Percentiles rank a stretch among this genome's conserved stretches.
Evolutionary conservation across 1,140 invertebrate genomes (phyloP).

Genomic region (Oryctes rhinoceros): DNA sequence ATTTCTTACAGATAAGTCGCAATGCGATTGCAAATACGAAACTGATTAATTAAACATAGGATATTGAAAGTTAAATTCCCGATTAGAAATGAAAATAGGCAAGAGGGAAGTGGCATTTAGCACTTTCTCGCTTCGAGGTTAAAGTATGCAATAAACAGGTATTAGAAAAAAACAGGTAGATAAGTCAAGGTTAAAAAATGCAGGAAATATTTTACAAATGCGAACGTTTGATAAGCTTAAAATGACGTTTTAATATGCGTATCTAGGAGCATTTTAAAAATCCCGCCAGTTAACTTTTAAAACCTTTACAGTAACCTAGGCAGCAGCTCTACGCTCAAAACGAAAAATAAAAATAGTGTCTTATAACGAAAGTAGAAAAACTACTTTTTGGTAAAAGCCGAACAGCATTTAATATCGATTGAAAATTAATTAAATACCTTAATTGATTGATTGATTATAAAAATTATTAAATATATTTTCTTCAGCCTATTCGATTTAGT

Average conservation of each 20-base stretch:
- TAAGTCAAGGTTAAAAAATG: background rate
- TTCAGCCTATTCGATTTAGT: no score
- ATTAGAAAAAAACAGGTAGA: slow-evolving; percentile 10
- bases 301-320: no score
- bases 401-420: no score
- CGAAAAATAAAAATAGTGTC: no score
- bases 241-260: background rate
- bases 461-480: no score
- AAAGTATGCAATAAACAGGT: slow-evolving; percentile 10
- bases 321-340: no score
- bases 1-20: background rate
- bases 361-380: no score
- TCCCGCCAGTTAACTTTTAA: background rate
- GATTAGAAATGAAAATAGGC: slow-evolving; percentile 8
- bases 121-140: slow-evolving; percentile 39
- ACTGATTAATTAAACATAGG: background rate
- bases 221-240: background rate
- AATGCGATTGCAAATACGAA: background rate
- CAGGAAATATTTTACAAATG: background rate
- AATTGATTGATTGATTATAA: no score
- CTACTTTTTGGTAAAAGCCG: no score
- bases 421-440: no score
- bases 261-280: background rate
- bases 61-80: background rate
- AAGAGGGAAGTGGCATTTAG: slow-evolving; percentile 3